Base-by-base conservation (phyloP, 2,888 invertebrate genomes). In the Belgica antarctica region DNA sequence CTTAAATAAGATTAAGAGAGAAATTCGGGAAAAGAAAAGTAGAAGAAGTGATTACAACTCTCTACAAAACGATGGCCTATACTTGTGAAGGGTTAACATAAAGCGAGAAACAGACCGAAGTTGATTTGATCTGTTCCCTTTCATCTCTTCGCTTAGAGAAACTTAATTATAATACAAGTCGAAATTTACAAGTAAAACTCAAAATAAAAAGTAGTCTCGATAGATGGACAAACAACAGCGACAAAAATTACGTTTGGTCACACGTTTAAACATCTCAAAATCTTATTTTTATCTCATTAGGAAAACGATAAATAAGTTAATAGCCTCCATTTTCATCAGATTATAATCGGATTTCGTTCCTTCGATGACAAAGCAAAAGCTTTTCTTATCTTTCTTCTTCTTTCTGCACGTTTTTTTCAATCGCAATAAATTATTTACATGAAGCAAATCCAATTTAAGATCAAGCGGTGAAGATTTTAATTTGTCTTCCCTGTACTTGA, bases 301-400 rank as follows among this genome's bases (percentile, higher is more conserved):
- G 15, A 41, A 52, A 52, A 52, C 52, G 52, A 59, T 59, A 59
- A 59, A 59, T 59, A 59, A 59, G 59, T 27, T 59, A 59, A 59
- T 59, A 59, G 59, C 59, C 59, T 59, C 59, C 27, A 27, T 27
- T 52, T 17, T 52, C 52, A 22, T 22, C 24, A 52, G 4, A 4
- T 4, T 52, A 15, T 52, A 5, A 52, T 52, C 52, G 19, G 15
- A 52, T 52, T 19, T 19, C 24, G 4, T 17, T 52, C 22, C 12
- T 5, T 22, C 19, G 17, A 17, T 25, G 59, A 59, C 25, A 59
- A 59, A 22, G 52, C 52, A 15, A 59, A 27, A 59, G 46, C 4
- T 5, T 46, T 46, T 46, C 46, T 7, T 46, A 15, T 46, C 15
- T 7, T n/a, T n/a, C n/a, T n/a, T n/a, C n/a, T n/a, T n/a, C n/a